Conservation (phyloP, 2,797 vertebrate genomes). For the Cetoscarus ocellatus region DNA sequence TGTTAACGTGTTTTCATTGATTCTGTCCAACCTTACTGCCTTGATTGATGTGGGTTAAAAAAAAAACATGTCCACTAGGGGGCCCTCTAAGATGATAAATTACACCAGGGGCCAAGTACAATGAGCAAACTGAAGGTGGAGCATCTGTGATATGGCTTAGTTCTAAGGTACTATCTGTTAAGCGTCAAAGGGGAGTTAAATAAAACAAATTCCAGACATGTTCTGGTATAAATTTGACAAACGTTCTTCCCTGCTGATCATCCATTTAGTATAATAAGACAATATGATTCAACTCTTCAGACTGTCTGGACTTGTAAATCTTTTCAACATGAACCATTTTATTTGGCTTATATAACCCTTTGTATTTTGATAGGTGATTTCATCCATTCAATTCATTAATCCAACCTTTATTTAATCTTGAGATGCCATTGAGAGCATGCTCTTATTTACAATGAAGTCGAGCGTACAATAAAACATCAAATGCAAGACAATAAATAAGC, state of each 20-base stretch:
- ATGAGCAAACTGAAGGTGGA: not conserved
- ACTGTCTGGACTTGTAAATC: slow-evolving; percentile 35
- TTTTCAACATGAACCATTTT: slow-evolving; percentile 39
- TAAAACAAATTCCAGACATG: not conserved
- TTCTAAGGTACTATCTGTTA: not conserved
- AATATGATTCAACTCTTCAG: slow-evolving; percentile 5
- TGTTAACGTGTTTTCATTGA: not conserved
- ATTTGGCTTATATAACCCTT: slow-evolving; percentile 33
- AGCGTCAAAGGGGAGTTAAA: not conserved
- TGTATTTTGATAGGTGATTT: slow-evolving; percentile 25
- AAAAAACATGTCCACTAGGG: slow-evolving; percentile 6
- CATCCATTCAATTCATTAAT: no score
- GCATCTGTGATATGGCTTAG: not conserved
- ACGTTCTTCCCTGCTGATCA: not conserved
- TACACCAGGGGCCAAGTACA: not conserved
- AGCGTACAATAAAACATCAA: no score
- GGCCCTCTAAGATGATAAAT: not conserved
- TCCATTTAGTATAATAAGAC: slow-evolving; percentile 6
- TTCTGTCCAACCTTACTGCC: not conserved
- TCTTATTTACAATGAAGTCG: no score
- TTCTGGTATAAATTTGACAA: not conserved
- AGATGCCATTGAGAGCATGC: no score
- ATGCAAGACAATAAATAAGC: no score
- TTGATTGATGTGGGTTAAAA: no score
- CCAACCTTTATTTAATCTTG: no score